Conservation (phyloP, 2,113 vertebrate genomes). For the Oenanthe oenanthe region DNA sequence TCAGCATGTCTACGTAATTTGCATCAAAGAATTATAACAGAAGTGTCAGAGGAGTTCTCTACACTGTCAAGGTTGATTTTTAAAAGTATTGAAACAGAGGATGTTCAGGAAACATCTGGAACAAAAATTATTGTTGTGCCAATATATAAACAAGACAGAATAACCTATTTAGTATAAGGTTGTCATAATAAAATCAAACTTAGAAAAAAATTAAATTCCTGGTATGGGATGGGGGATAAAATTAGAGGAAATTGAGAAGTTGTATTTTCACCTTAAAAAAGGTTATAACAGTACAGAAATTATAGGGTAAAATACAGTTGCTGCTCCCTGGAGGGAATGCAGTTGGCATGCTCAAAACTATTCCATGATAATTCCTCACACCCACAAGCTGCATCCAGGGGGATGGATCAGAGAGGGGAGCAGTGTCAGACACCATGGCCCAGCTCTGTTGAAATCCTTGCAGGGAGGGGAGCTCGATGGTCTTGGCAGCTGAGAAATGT, state of each 20-base stretch:
- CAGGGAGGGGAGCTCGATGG: not conserved
- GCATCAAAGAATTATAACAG: not conserved
- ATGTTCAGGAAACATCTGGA: not conserved
- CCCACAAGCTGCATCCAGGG: rapidly evolving
- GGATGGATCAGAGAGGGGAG: not conserved
- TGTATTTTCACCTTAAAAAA: not conserved
- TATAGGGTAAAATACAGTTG: not conserved
- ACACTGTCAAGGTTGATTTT: slow-evolving; percentile 23
- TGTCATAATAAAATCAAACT: not conserved
- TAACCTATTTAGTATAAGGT: not conserved
- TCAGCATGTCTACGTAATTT: not conserved
- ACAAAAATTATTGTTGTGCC: not conserved
- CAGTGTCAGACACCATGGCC: rapidly evolving
- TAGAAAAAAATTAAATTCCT: not conserved
- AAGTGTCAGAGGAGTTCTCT: slow-evolving; percentile 21
- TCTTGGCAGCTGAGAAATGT: not conserved
- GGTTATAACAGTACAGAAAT: not conserved
- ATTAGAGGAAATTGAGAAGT: not conserved
- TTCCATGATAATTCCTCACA: not conserved
- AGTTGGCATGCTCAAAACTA: not conserved
- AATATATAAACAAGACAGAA: not conserved
- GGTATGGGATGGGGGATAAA: not conserved
- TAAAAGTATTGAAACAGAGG: not conserved
- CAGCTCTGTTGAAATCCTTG: not conserved
- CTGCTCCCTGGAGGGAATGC: not conserved